Conservation (phyloP, 1,140 invertebrate species). For the Aphelenchoides besseyi region DNA sequence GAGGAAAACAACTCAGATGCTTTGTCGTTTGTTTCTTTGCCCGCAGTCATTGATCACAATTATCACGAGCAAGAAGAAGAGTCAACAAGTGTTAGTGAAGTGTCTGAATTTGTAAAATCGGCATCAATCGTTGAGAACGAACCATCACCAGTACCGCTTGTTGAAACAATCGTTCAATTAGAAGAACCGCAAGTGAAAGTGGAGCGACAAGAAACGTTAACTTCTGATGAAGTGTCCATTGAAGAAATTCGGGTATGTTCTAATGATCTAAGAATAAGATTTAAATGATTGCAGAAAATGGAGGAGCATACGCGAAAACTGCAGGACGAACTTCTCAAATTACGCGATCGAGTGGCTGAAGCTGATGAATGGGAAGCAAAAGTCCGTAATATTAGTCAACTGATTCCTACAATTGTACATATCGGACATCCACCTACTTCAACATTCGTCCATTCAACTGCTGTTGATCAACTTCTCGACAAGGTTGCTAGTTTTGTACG, state of each 20-base stretch:
- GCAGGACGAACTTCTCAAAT: not conserved
- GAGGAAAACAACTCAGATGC: not conserved
- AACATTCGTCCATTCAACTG: too few relatives aligned
- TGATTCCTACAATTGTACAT: not conserved
- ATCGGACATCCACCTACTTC: not conserved
- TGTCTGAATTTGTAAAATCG: not conserved
- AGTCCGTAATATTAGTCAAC: not conserved
- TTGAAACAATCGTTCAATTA: not conserved
- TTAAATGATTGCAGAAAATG: constrained; percentile 14
- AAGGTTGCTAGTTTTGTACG: not conserved
- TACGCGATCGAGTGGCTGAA: not conserved
- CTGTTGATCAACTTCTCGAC: not conserved
- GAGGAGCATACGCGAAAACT: constrained; percentile 6
- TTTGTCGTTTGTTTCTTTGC: not conserved
- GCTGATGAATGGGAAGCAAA: not conserved
- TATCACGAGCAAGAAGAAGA: not conserved
- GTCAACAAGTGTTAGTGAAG: not conserved
- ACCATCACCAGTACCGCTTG: not conserved
- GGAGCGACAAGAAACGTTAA: constrained; percentile 6
- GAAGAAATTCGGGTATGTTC: constrained; percentile 12
- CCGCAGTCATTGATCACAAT: not conserved
- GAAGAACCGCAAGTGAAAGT: not conserved
- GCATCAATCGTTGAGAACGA: not conserved
- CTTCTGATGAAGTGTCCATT: not conserved
- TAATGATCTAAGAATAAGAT: not conserved